Evolutionary conservation across 2,797 vertebrate genomes (phyloP), one percentile per base, ranked within the genome.

Genomic region (Scarus forsteni): DNA sequence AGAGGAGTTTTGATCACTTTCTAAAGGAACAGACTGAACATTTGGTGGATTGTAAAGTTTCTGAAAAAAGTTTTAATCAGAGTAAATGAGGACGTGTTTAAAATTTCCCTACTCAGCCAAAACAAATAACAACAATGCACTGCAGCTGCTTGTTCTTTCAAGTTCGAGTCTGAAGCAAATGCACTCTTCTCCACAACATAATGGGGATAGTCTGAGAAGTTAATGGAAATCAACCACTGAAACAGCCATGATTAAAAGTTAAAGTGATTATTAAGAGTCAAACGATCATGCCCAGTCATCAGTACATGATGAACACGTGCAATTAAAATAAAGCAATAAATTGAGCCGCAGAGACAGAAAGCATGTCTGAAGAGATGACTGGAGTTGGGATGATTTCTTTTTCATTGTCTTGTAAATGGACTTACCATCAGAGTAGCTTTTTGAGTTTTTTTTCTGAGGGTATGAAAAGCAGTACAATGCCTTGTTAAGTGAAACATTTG

Each of bases 301-400:
- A 0, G 46, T 18, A 8, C 46, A 66, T 36, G 52, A 66, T 66
- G 66, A 70, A 45, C 51, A 46, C 40, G 19, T 66, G 16, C 52
- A 70, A 73, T 66, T 75, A 60, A 50, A 66, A n/a, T 6, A 61
- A 60, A 52, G 40, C 11, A 39, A 48, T 44, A 16, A 11, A 27
- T 14, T 13, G 38, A 18, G 43, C 27, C 7, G 36, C 36, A 34
- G 38, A 3, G 5, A 44, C 9, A 44, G 5, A 64, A 19, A 27
- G 10, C 8, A 18, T 39, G 16, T 51, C 40, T 55, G 27, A 14
- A n/a, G 11, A 36, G 63, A 8, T 44, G 18, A 15, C 15, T 8
- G 5, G 43, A 52, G 43, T 55, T 51, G 10, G n/a, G 43, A 36
- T 67, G 27, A 38, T 39, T 59, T 9, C 5, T 55, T 60, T 60